phyloP scores from a whole-genome alignment of 2,113 vertebrate species.

The mouse (Mus musculus) region GRCm39 chr12:66386501-66387000 shows the following conservation, averaged over 20 bases:
- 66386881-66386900: background rate
- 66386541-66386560: background rate
- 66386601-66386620: background rate
- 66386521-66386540: background rate
- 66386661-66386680: background rate
- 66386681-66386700: constrained; percentile 16
- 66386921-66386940: background rate
- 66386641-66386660: background rate
- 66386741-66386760: background rate
- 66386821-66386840: background rate
- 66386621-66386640: background rate
- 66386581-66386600: background rate
- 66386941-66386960: background rate
- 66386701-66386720: background rate
- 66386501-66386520: background rate
- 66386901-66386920: background rate
- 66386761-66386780: background rate
- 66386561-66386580: background rate
- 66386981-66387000: background rate
- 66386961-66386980: background rate
- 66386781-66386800: background rate
- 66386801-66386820: background rate
- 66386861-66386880: background rate
- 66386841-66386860: background rate
- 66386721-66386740: background rate